Evolutionary conservation across 2,888 invertebrate genomes (phyloP), one percentile per base, ranked within the genome.

Genomic region (Adineta ricciae): DNA sequence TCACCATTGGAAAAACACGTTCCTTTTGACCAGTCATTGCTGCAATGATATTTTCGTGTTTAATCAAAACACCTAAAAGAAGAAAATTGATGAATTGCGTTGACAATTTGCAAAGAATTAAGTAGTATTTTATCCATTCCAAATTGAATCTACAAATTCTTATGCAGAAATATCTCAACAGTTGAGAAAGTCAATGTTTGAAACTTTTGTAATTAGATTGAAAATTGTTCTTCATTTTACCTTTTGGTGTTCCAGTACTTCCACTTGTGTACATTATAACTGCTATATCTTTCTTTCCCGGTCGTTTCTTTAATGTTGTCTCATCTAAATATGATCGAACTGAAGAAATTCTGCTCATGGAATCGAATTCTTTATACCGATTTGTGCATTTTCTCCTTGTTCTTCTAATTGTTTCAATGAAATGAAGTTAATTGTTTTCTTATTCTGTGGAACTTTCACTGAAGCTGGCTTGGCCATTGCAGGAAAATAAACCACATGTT

Each of bases 261-360:
- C 98, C 98, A 88, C 96, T 96, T 7, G 98, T 99, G 92, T 98
- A 99, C 98, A 99, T 99, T 72, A 99, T 94, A 88, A 99, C 95
- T 83, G 98, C 98, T 8, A 94, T 93, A 90, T 98, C 97, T 21
- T 93, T 91, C 8, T 93, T 91, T 16, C 91, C 90, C 2, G 96
- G 95, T 9, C 93, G 89, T 89, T 85, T 88, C 88, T 19, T 83
- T n/a, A 54, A 41, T 38, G 24, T 84, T 41, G 2, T 4, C 27
- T 27, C 54, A 11, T 49, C 24, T 49, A 46, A 86, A 64, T 50
- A 46, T 14, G 19, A 64, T 21, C 5, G 24, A 21, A 24, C 8
- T 24, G n/a, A n/a, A n/a, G n/a, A n/a, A n/a, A n/a, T n/a, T n/a
- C n/a, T n/a, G n/a, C n/a, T n/a, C n/a, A n/a, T n/a, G n/a, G 27